Conservation (phyloP, 2,797 vertebrate genomes). For the Schizopygopsis pylzovi region DNA sequence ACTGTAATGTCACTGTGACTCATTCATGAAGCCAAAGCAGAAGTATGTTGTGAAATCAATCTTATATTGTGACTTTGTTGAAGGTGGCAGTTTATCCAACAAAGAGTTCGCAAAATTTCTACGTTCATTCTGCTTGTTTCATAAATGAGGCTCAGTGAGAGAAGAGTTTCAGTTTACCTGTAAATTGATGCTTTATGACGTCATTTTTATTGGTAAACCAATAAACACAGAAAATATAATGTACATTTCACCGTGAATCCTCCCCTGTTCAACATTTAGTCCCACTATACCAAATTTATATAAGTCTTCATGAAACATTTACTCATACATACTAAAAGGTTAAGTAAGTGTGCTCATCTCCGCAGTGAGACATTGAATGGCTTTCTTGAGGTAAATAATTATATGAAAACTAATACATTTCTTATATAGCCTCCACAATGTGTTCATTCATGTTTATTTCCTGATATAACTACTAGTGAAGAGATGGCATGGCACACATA, state of each 20-base stretch:
- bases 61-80: background rate
- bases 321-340: background rate
- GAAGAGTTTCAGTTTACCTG: background rate
- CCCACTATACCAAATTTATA: background rate
- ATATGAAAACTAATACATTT: no score
- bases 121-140: slow-evolving; percentile 2
- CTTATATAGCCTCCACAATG: no score
- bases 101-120: background rate
- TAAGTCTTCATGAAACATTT: background rate
- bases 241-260: background rate
- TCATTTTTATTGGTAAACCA: slow-evolving; percentile 4
- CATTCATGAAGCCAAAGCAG: slow-evolving; percentile 10
- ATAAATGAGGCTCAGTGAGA: background rate
- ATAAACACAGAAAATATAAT: background rate
- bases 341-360: background rate
- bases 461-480: no score
- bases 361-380: background rate
- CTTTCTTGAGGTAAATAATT: background rate
- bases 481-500: no score
- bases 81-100: background rate
- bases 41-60: background rate
- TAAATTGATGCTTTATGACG: background rate
- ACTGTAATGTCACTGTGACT: background rate
- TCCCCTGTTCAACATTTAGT: background rate
- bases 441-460: no score